Evolutionary conservation across 2,113 vertebrate species (phyloP).

Genomic region (Gallinago undulata): DNA sequence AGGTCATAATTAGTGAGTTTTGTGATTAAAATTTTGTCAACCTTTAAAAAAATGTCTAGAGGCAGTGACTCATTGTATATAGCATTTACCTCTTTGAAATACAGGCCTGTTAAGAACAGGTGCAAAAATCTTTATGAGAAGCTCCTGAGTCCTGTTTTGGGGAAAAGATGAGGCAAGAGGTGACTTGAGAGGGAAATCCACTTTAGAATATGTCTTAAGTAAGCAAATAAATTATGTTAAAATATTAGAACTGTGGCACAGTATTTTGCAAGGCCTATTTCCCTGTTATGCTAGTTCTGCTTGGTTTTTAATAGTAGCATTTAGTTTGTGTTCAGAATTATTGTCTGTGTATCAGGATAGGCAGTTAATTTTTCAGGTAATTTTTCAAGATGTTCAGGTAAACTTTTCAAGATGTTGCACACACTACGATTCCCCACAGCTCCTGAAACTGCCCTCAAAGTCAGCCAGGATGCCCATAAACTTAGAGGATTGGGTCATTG

Average conservation of each 20-base stretch:
- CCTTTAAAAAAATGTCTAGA: conserved; percentile 22
- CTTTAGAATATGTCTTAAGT: neutral
- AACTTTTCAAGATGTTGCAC: neutral
- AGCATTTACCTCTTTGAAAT: neutral
- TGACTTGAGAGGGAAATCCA: neutral
- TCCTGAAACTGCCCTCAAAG: neutral
- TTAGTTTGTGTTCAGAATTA: neutral
- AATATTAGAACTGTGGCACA: neutral
- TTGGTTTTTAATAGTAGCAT: neutral
- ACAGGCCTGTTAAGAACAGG: neutral
- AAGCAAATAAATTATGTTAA: neutral
- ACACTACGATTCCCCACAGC: neutral
- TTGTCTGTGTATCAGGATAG: neutral
- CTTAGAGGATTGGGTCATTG: neutral
- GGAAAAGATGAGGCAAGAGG: neutral
- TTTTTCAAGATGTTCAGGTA: neutral
- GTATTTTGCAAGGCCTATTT: neutral
- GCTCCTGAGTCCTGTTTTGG: neutral
- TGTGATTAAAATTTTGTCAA: conserved; percentile 31
- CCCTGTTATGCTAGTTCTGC: neutral
- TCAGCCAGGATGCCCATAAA: neutral
- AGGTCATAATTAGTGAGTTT: conserved; percentile 35
- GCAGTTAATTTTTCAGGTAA: neutral
- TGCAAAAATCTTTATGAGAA: conserved; percentile 3
- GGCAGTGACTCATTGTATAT: neutral